Percentiles rank a stretch among this genome's conserved stretches.
Evolutionary conservation across 2,113 vertebrate species (phyloP).

Genomic region (Spilogale gracilis): DNA sequence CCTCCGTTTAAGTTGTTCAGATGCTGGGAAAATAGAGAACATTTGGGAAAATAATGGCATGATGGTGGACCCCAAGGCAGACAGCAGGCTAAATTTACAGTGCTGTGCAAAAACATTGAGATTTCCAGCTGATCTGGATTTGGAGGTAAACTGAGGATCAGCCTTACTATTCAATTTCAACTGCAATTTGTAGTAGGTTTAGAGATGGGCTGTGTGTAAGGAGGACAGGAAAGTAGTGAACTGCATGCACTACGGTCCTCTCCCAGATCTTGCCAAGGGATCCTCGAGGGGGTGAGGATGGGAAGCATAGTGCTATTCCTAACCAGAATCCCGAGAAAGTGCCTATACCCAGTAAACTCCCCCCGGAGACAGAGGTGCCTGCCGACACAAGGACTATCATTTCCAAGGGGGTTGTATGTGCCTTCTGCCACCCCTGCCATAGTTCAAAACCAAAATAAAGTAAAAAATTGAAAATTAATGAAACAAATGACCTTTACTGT

Average conservation of each 20-base stretch:
- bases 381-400: not conserved
- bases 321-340: not conserved
- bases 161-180: not conserved
- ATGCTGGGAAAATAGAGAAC: not conserved
- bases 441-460: not conserved
- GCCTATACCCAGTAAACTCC: not conserved
- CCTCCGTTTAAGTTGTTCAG: not conserved
- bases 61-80: not conserved
- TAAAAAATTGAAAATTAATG: not conserved
- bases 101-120: not conserved
- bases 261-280: accelerated
- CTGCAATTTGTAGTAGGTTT: not conserved
- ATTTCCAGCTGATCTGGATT: not conserved
- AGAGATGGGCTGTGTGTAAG: too few relatives aligned
- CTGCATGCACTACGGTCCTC: accelerated
- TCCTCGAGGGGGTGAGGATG: accelerated
- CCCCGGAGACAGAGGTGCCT: too few relatives aligned
- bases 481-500: not conserved
- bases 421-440: not conserved
- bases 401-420: too few relatives aligned
- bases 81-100: not conserved
- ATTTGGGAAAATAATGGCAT: too few relatives aligned
- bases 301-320: accelerated
- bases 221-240: not conserved
- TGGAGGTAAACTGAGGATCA: not conserved